Evolutionary conservation across 2,797 vertebrate species (phyloP).

Genomic region (Setipinna tenuifilis): DNA sequence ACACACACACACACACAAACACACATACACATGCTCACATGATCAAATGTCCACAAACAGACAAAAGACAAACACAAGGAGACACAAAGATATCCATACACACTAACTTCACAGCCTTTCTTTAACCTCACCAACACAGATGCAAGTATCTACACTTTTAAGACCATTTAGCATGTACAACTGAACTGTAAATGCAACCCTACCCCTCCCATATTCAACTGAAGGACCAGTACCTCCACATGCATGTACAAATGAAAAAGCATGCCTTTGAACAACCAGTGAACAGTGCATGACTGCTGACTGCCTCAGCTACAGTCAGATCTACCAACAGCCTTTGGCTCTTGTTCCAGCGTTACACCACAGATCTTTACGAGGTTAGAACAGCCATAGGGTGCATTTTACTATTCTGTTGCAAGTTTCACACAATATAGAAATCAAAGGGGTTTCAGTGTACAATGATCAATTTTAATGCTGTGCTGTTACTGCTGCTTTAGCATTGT

Average conservation of each 20-base stretch:
- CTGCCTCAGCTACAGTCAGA: conserved; percentile 57
- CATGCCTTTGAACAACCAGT: conserved; percentile 43
- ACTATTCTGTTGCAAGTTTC: conserved; percentile 27
- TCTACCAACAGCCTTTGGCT: conserved; percentile 19
- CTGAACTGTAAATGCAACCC: neutral
- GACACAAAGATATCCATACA: neutral
- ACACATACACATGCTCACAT: neutral
- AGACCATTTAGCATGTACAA: neutral
- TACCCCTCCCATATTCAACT: neutral
- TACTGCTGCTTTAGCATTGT: conserved; percentile 8
- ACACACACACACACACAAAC: neutral
- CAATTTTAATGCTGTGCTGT: conserved; percentile 18
- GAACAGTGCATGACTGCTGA: conserved; percentile 39
- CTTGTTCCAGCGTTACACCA: neutral
- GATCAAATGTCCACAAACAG: neutral
- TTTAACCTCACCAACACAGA: neutral
- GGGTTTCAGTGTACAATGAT: conserved; percentile 14
- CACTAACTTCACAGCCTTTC: conserved; percentile 14
- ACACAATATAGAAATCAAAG: conserved; percentile 22
- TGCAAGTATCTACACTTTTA: neutral
- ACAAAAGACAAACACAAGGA: neutral
- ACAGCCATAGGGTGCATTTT: conserved; percentile 26
- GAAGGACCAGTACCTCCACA: neutral
- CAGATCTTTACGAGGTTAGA: conserved; percentile 23
- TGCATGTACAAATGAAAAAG: conserved; percentile 10